These are phyloP conservation scores for Hiodon tergisus DNA, from an alignment of 2,113 vertebrate genomes.

Conservation along the genomic window DNA sequence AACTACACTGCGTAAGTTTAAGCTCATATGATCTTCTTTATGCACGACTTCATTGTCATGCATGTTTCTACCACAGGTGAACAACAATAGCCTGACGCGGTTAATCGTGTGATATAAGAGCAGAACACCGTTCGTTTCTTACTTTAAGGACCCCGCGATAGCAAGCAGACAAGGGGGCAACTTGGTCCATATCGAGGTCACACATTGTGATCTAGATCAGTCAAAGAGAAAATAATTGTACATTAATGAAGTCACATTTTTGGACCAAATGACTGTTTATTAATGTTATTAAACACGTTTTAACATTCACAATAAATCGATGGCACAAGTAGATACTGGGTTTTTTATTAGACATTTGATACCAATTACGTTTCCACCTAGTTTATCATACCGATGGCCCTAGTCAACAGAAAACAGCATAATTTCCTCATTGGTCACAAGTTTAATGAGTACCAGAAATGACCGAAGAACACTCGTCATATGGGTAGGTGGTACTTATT, in stretches of 20 bases:
- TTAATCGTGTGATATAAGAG: not conserved
- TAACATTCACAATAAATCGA: not conserved
- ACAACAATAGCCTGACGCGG: not conserved
- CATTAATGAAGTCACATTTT: not conserved
- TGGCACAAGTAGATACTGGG: not conserved
- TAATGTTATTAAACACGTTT: not conserved
- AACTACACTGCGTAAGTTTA: not conserved
- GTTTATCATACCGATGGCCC: not conserved
- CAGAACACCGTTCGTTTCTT: conserved; percentile 28
- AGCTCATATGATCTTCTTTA: too few species aligned
- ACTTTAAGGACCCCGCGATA: conserved; percentile 75
- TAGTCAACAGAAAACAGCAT: conserved; percentile 3
- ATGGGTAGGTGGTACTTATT: not conserved
- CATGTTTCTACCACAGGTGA: not conserved
- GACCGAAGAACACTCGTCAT: conserved; percentile 20
- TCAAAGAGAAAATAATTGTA: not conserved
- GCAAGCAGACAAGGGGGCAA: conserved; percentile 64
- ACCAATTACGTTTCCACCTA: not conserved
- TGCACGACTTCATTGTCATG: too few species aligned
- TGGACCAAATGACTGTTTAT: not conserved
- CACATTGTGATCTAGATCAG: conserved; percentile 59
- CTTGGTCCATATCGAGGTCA: conserved; percentile 78
- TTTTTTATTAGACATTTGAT: not conserved
- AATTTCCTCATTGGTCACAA: conserved; percentile 27
- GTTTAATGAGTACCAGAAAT: conserved; percentile 21